Conservation (phyloP, 2,113 vertebrate species). For the Centrocercus urophasianus region DNA sequence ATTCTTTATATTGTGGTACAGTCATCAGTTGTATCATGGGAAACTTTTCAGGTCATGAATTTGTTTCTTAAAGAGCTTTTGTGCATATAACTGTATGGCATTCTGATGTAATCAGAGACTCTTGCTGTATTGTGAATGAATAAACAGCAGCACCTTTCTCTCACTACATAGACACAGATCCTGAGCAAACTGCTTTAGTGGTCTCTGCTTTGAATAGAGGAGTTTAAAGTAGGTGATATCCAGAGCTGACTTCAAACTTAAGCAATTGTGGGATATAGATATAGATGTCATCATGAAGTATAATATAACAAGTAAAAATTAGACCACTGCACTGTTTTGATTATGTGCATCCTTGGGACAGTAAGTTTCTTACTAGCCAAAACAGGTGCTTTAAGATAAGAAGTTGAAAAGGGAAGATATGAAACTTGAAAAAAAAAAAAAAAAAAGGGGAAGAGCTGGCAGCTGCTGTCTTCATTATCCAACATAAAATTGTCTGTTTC, state of each 20-base stretch:
- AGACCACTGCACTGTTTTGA: background rate
- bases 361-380: background rate
- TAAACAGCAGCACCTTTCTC: background rate
- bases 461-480: constrained; percentile 26
- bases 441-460: background rate
- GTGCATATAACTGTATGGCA: background rate
- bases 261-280: background rate
- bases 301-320: background rate
- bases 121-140: background rate
- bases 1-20: background rate
- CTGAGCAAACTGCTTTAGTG: background rate
- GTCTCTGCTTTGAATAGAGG: background rate
- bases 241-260: background rate
- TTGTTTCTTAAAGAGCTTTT: background rate
- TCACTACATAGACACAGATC: background rate
- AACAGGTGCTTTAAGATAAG: background rate
- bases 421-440: background rate
- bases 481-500: background rate
- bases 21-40: background rate
- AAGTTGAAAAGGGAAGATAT: background rate
- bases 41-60: background rate
- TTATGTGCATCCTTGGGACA: background rate
- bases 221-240: background rate
- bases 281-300: background rate
- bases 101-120: background rate